Conservation (phyloP, 2,888 invertebrate genomes). For the Epinotia bilunana region DNA sequence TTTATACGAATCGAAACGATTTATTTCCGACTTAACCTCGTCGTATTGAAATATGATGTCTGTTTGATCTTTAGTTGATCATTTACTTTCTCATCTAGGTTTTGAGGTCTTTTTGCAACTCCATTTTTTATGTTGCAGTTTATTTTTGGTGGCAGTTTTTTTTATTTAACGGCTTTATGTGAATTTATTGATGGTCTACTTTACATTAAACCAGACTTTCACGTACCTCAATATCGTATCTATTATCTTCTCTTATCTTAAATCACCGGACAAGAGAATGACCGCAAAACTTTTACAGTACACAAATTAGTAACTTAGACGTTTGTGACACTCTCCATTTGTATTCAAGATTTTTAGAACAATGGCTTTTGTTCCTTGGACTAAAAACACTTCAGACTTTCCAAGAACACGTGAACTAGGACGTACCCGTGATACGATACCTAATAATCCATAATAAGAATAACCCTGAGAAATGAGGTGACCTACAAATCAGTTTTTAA, state of each 20-base stretch:
- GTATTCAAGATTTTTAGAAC: conserved; percentile 20
- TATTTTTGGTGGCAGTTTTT: not conserved
- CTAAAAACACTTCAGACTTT: conserved; percentile 30
- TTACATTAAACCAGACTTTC: conserved; percentile 9
- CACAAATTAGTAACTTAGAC: conserved; percentile 36
- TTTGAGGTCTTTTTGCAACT: conserved; percentile 24
- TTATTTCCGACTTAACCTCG: not conserved
- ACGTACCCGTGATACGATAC: conserved; percentile 52
- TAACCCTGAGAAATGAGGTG: conserved; percentile 64
- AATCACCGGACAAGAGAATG: conserved; percentile 23
- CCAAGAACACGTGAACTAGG: conserved; percentile 37
- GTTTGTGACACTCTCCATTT: conserved; percentile 33
- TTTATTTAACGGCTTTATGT: too few relatives aligned
- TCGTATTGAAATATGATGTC: conserved; percentile 27
- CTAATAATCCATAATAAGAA: conserved; percentile 54
- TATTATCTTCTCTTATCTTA: conserved; percentile 19
- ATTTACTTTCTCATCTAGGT: conserved; percentile 33
- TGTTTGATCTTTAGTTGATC: conserved; percentile 25
- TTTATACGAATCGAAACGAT: conserved; percentile 17
- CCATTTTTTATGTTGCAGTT: conserved; percentile 4
- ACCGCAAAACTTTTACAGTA: conserved; percentile 14
- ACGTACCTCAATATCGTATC: too few relatives aligned
- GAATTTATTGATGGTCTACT: conserved; percentile 12
- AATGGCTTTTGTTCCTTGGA: conserved; percentile 30
- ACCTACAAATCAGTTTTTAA: conserved; percentile 58